Percentiles rank a stretch among this genome's conserved stretches.
These are phyloP conservation scores for Stegana nigrithorax DNA, from an alignment of 2,888 invertebrate species.

Conservation along the genomic window DNA sequence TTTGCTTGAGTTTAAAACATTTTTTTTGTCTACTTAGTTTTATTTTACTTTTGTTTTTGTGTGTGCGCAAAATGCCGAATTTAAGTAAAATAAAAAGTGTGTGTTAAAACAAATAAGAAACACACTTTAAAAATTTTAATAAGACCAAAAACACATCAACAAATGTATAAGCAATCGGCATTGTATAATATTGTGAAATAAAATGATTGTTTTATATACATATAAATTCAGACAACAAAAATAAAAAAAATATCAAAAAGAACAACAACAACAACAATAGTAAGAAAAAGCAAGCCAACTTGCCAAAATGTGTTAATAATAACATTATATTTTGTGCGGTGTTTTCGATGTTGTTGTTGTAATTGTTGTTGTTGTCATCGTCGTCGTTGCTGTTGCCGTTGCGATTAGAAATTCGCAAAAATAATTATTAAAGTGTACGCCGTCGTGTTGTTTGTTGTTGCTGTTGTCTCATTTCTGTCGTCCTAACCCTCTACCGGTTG, in stretches of 20 bases:
- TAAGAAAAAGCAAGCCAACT: not conserved
- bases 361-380: not conserved
- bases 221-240: not conserved
- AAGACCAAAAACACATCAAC: not conserved
- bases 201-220: not conserved
- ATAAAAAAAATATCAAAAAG: not conserved
- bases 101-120: not conserved
- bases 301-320: constrained; percentile 17
- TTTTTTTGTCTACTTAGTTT: not conserved
- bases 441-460: not conserved
- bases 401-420: constrained; percentile 16
- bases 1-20: not conserved
- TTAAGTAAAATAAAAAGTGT: not conserved
- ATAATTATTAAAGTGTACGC: constrained; percentile 1
- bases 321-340: not conserved
- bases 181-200: constrained; percentile 12
- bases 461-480: not conserved
- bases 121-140: not conserved
- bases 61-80: too few relatives aligned
- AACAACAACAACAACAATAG: not conserved
- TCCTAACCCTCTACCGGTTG: not conserved
- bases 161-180: not conserved
- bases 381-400: constrained; percentile 1
- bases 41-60: not conserved
- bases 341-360: not conserved